These are phyloP conservation scores for Oncorhynchus tshawytscha DNA, from an alignment of 2,113 vertebrate genomes.

Conservation along the genomic window DNA sequence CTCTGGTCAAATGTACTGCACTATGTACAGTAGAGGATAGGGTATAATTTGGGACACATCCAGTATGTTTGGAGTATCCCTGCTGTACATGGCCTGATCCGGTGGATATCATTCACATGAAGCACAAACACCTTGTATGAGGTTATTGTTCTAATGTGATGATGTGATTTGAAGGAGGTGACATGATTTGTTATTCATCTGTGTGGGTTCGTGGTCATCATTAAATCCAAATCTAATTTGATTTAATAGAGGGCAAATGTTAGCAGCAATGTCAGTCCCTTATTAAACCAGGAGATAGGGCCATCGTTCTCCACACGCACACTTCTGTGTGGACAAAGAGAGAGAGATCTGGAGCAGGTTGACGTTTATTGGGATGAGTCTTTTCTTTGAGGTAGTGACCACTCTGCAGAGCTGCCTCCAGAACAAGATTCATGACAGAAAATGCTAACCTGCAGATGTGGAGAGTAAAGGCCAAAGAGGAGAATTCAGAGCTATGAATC, in stretches of 20 bases:
- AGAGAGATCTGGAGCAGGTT: not conserved
- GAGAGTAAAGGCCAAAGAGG: not conserved
- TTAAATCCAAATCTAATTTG: conserved; percentile 59
- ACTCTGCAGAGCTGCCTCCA: too few species aligned
- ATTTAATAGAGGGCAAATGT: conserved; percentile 21
- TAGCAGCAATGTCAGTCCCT: conserved; percentile 31
- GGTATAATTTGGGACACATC: not conserved
- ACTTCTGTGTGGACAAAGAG: conserved; percentile 4
- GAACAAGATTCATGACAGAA: too few species aligned
- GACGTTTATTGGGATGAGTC: too few species aligned
- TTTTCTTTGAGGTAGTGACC: too few species aligned
- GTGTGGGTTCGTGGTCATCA: conserved; percentile 45
- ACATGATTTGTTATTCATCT: conserved; percentile 58
- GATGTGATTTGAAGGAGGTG: conserved; percentile 50
- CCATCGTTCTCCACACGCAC: conserved; percentile 5
- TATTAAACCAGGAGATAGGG: conserved; percentile 15
- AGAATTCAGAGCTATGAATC: conserved; percentile 33
- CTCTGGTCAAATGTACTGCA: too few species aligned
- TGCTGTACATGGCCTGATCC: not conserved
- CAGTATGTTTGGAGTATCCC: conserved; percentile 31
- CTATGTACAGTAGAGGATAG: too few species aligned
- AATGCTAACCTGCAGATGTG: too few species aligned
- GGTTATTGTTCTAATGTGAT: conserved; percentile 13
- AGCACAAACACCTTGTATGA: too few species aligned
- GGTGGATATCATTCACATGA: too few species aligned